These are phyloP conservation scores for Monomorium pharaonis DNA, from an alignment of 1,140 invertebrate genomes.

Conservation along the genomic window DNA sequence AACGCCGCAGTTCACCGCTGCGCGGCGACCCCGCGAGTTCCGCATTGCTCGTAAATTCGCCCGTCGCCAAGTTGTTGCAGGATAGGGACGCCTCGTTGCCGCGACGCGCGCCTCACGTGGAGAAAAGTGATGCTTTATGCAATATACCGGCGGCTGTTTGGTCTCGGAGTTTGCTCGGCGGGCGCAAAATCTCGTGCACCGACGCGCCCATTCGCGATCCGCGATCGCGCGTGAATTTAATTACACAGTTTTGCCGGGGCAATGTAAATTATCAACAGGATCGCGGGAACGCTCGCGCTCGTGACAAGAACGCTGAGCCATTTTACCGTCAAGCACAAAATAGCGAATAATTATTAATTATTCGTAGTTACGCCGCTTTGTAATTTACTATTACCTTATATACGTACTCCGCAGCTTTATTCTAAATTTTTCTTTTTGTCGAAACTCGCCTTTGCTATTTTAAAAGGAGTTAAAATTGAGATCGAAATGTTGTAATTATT, in stretches of 20 bases:
- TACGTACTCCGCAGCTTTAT: not conserved
- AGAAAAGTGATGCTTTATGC: slow-evolving; percentile 50
- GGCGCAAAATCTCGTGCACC: slow-evolving; percentile 37
- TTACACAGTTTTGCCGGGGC: slow-evolving; percentile 28
- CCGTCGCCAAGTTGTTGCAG: slow-evolving; percentile 41
- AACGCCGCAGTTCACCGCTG: not conserved
- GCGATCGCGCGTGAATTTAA: slow-evolving; percentile 52
- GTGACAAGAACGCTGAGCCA: not conserved
- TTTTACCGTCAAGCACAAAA: not conserved
- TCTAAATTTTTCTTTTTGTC: too few relatives aligned
- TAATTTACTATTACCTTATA: slow-evolving; percentile 1
- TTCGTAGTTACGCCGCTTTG: not conserved
- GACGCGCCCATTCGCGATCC: slow-evolving; percentile 31
- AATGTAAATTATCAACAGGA: slow-evolving; percentile 42
- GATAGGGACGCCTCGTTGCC: not conserved
- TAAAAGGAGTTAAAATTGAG: too few relatives aligned
- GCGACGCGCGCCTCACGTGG: not conserved
- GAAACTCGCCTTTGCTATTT: too few relatives aligned
- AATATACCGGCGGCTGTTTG: slow-evolving; percentile 29
- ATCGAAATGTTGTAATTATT: too few relatives aligned
- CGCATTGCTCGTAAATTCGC: slow-evolving; percentile 19
- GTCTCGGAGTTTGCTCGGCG: slow-evolving; percentile 19
- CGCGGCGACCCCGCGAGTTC: not conserved
- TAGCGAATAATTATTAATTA: slow-evolving; percentile 14
- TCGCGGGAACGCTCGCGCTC: not conserved